Base-by-base conservation (phyloP, 2,797 vertebrate species). In the Propithecus deckenii region DNA sequence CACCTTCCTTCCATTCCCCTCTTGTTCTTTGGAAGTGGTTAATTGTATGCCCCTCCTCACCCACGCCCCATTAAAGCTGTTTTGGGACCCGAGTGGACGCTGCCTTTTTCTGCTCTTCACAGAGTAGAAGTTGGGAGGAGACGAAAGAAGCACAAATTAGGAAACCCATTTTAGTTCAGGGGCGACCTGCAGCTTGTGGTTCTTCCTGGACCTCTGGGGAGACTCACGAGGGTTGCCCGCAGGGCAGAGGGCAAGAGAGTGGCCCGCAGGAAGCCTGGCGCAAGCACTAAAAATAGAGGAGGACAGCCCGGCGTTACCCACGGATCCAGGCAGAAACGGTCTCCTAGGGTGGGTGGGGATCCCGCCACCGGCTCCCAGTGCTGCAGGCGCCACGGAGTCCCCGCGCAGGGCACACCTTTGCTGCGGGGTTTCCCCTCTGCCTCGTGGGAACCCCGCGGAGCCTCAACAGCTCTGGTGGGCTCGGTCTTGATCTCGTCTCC, bases 51-150 rank as follows among this genome's bases (percentile, higher is more conserved):
- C 41, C 30, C 69, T 79, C 28, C 75, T 12, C 6, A 0, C 55
- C 69, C 65, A 63, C 2, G 5, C 74, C 38, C 72, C 52, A 71
- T 48, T 59, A 94, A 89, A 69, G 63, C 69, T 75, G 63, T 57
- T 63, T 59, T 80, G 75, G 88, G 69, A 86, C 79, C 35, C 15
- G 3, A 75, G 43, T 10, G 76, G 79, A 88, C 48, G 25, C 14
- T 61, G 61, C 63, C 52, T 41, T 67, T 89, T 86, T 8, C 67
- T 78, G 46, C 14, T 35, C 38, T 69, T 69, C 57, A 43, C 48
- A 65, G 59, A 83, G 52, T 96, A 86, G 25, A 95, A 96, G 89
- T 96, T 86, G 88, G 91, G 71, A 93, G 80, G 35, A 38, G 2
- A 67, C 63, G 72, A 38, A 89, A 52, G 91, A 65, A 80, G 32